These are phyloP conservation scores for Petrocephalus microphthalmus DNA, from an alignment of 2,113 vertebrate genomes.

Conservation along the genomic window DNA sequence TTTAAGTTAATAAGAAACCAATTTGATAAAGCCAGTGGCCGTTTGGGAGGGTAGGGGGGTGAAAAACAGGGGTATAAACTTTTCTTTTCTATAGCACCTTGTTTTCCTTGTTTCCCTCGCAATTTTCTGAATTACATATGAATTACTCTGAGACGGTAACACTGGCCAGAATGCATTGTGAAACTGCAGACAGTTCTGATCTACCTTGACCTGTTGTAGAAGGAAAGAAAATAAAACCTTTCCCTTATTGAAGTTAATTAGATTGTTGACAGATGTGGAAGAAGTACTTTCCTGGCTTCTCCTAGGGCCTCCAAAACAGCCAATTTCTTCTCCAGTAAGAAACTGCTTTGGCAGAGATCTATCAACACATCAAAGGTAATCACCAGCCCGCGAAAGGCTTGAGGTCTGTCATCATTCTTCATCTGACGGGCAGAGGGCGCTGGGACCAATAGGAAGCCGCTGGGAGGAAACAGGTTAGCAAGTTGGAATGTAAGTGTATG, in stretches of 20 bases:
- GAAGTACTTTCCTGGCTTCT: not conserved
- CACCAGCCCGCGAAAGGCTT: not conserved
- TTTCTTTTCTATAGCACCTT: not conserved
- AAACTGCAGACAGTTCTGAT: not conserved
- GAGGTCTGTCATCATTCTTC: not conserved
- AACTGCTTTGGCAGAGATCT: not conserved
- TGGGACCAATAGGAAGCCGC: not conserved
- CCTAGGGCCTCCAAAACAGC: not conserved
- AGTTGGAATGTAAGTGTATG: no score
- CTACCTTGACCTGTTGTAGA: not conserved
- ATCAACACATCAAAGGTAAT: not conserved
- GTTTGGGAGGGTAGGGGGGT: not conserved
- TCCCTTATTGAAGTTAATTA: not conserved
- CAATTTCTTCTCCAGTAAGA: not conserved
- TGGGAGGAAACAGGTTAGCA: not conserved
- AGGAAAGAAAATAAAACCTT: not conserved
- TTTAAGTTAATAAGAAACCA: not conserved
- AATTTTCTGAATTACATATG: not conserved
- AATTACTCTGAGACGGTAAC: not conserved
- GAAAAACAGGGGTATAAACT: no score
- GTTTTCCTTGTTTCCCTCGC: not conserved
- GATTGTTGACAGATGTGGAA: conserved; percentile 17
- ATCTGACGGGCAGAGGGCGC: not conserved
- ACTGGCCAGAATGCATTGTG: not conserved
- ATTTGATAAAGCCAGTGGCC: not conserved